Evolutionary conservation across 2,888 invertebrate species (phyloP).

Genomic region (Ochropleura plecta): DNA sequence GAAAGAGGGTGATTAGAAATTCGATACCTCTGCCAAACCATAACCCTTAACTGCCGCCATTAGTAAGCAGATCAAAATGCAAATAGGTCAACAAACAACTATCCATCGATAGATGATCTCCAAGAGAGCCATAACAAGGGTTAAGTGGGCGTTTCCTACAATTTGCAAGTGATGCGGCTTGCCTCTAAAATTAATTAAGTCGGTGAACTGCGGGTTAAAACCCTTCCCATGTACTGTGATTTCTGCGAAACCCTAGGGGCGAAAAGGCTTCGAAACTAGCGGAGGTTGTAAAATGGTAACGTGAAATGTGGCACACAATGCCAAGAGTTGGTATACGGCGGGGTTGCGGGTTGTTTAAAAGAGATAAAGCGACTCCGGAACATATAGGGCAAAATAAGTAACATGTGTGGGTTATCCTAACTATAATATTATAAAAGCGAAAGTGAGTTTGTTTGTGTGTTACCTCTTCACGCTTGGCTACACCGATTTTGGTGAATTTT

Average conservation of each 20-base stretch:
- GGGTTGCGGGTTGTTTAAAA: too few species aligned
- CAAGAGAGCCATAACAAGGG: slow-evolving; percentile 49
- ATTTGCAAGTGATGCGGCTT: slow-evolving; percentile 61
- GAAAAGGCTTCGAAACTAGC: slow-evolving; percentile 39
- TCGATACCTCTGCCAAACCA: not conserved
- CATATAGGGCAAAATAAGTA: too few species aligned
- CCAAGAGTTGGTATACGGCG: too few species aligned
- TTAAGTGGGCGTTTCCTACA: slow-evolving; percentile 51
- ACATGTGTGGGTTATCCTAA: too few species aligned
- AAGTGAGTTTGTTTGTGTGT: too few species aligned
- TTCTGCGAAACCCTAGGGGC: slow-evolving; percentile 35
- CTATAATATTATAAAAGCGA: too few species aligned
- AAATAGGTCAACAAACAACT: slow-evolving; percentile 57
- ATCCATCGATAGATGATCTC: slow-evolving; percentile 57
- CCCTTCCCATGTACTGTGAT: slow-evolving; percentile 58
- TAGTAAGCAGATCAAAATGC: slow-evolving; percentile 46
- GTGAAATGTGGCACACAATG: not conserved
- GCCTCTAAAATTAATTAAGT: slow-evolving; percentile 64
- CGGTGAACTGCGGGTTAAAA: slow-evolving; percentile 48
- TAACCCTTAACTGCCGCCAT: slow-evolving; percentile 34
- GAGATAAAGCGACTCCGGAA: too few species aligned
- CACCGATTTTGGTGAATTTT: too few species aligned
- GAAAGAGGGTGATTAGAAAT: slow-evolving; percentile 2
- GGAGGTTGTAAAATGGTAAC: slow-evolving; percentile 9
- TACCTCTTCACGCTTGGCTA: too few species aligned